phyloP scores from a whole-genome alignment of 2,797 vertebrate species.

The Coranthus polyacanthus region DNA sequence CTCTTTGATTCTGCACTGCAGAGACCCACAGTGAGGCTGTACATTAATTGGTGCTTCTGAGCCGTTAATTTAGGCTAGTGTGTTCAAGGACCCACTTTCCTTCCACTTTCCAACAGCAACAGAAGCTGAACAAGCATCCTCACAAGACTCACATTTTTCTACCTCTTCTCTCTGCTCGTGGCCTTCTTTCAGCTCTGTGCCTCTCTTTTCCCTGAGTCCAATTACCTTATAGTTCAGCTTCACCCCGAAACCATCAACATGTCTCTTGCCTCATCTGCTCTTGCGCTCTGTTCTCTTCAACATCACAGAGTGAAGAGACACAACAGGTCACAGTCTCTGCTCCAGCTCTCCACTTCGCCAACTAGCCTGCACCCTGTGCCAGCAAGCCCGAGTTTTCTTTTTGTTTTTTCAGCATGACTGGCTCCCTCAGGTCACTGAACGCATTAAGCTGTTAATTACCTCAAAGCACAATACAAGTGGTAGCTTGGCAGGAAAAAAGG shows the following conservation, averaged over 20 bases:
- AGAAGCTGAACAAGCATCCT: conserved; percentile 57
- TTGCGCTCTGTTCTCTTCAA: conserved; percentile 10
- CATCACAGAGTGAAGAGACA: conserved; percentile 23
- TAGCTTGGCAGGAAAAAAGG: conserved; percentile 57
- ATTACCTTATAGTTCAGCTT: conserved; percentile 48
- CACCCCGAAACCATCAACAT: conserved; percentile 21
- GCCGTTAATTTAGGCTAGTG: conserved; percentile 72
- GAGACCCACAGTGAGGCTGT: conserved; percentile 67
- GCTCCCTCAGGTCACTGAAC: conserved; percentile 73
- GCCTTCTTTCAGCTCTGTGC: conserved; percentile 9
- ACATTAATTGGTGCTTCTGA: conserved; percentile 80
- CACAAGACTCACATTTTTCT: conserved; percentile 52
- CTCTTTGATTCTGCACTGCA: conserved; percentile 72
- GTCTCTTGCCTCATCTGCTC: conserved; percentile 24
- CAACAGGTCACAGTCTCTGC: conserved; percentile 53
- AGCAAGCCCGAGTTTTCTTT: conserved; percentile 53
- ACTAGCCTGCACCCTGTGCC: conserved; percentile 44
- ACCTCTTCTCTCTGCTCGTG: conserved; percentile 20
- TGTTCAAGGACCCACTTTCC: conserved; percentile 69
- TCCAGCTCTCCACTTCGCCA: conserved; percentile 46
- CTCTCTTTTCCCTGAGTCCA: conserved; percentile 14
- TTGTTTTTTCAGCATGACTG: conserved; percentile 69
- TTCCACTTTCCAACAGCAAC: conserved; percentile 60
- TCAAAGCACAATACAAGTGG: conserved; percentile 72
- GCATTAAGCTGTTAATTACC: conserved; percentile 81